phyloP scores from a whole-genome alignment of 2,113 vertebrate species.

The Hyperopisus bebe region DNA sequence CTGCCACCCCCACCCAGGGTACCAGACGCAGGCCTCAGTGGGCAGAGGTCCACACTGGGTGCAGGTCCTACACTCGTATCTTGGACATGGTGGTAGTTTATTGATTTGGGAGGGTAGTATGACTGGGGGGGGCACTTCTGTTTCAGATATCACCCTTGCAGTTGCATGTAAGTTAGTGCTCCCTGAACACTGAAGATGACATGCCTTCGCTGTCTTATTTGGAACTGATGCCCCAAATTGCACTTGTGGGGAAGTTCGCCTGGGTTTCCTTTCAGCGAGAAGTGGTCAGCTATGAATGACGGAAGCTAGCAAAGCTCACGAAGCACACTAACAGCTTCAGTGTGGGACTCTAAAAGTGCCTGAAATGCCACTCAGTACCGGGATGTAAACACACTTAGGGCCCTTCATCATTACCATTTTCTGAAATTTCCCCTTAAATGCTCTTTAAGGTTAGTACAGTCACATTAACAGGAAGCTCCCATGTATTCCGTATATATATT shows the following conservation, averaged over 20 bases:
- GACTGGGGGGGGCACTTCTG: neutral
- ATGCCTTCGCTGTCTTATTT: neutral
- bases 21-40: neutral
- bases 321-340: neutral
- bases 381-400: neutral
- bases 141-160: neutral
- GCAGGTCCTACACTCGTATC: neutral
- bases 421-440: neutral
- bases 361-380: neutral
- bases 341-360: neutral
- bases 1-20: neutral
- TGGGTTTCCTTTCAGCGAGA: neutral
- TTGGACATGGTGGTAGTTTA: neutral
- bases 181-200: neutral
- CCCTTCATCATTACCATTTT: neutral
- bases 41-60: neutral
- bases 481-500: neutral
- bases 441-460: neutral
- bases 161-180: neutral
- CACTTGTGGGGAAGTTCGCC: neutral
- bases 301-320: neutral
- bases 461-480: neutral
- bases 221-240: neutral
- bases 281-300: neutral
- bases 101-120: neutral